A percentile compares a stretch with the other conserved stretches of the same genome.
phyloP scores from a whole-genome alignment of 2,113 vertebrate species.

The Leucosticte australis region DNA sequence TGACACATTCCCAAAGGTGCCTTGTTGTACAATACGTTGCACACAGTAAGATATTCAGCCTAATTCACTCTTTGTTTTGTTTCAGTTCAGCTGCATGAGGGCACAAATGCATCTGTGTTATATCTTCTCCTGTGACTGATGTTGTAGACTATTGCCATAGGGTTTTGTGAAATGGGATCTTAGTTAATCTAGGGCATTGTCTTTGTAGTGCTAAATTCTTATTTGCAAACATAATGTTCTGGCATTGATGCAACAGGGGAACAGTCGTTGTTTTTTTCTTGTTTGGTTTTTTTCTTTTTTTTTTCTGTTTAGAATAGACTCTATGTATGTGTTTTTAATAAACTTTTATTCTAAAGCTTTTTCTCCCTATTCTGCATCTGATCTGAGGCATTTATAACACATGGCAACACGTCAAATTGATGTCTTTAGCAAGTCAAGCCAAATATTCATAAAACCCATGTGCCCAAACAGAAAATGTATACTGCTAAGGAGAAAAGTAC shows the following conservation, averaged over 20 bases:
- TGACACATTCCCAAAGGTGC: conserved; percentile 75
- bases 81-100: conserved; percentile 69
- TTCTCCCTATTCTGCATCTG: conserved; percentile 29
- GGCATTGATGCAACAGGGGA: conserved; percentile 62
- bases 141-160: conserved; percentile 72
- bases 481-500: conserved; percentile 22
- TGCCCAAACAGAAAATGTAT: conserved; percentile 29
- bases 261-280: conserved; percentile 29
- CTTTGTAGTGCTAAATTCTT: conserved; percentile 69
- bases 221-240: conserved; percentile 73
- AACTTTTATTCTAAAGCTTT: conserved; percentile 57
- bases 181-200: conserved; percentile 71
- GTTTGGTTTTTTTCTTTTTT: background rate
- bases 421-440: conserved; percentile 61
- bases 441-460: conserved; percentile 60
- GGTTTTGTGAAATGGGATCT: conserved; percentile 71
- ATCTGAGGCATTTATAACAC: conserved; percentile 55
- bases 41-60: conserved; percentile 71
- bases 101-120: conserved; percentile 69
- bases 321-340: conserved; percentile 65
- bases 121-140: conserved; percentile 73
- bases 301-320: conserved; percentile 27
- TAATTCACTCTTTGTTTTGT: conserved; percentile 76
- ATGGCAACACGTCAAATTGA: conserved; percentile 39
- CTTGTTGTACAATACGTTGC: conserved; percentile 70